Conservation (phyloP, 2,888 invertebrate genomes). For the Heliconius ismenius region DNA sequence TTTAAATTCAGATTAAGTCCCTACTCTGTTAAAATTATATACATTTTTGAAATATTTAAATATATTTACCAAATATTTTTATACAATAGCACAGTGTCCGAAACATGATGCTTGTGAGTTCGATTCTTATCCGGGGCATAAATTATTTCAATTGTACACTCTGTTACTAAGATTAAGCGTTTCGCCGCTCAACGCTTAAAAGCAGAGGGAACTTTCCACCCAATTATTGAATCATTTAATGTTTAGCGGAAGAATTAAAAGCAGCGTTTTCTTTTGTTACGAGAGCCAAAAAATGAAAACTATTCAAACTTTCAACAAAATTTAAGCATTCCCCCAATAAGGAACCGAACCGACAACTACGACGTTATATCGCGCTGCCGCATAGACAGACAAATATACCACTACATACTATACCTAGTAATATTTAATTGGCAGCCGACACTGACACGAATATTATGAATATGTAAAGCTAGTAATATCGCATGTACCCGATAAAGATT, state of each 20-base stretch:
- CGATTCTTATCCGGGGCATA: not conserved
- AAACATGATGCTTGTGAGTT: not conserved
- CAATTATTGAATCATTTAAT: no score
- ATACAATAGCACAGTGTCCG: not conserved
- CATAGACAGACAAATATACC: no score
- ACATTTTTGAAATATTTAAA: not conserved
- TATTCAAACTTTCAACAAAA: no score
- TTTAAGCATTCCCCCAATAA: no score
- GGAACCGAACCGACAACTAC: no score
- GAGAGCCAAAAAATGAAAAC: not conserved
- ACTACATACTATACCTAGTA: not conserved
- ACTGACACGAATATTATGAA: conserved; percentile 30
- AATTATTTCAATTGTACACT: no score
- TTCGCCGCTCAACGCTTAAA: no score
- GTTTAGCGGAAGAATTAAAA: not conserved
- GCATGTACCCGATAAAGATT: conserved; percentile 37
- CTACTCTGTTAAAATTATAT: not conserved
- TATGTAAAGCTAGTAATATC: conserved; percentile 35
- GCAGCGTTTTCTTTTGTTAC: not conserved
- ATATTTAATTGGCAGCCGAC: not conserved
- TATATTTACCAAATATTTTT: not conserved
- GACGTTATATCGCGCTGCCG: no score
- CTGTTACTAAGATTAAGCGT: no score
- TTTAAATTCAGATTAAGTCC: not conserved
- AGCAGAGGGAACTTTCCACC: no score